Conservation (phyloP, 2,797 vertebrate species). For the Hyperoplus immaculatus region DNA sequence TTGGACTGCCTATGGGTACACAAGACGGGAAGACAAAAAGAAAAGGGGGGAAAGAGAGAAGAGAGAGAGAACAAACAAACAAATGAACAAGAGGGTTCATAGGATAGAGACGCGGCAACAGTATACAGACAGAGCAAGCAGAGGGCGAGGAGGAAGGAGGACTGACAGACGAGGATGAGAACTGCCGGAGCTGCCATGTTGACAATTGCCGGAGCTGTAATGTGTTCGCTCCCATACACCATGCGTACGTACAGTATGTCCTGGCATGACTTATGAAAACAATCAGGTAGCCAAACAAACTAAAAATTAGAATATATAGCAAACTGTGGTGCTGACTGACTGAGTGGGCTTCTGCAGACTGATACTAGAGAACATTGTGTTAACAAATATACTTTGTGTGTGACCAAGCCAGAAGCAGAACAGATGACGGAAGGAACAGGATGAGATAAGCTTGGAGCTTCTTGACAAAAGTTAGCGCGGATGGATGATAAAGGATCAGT, state of each 20-base stretch:
- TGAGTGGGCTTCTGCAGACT: neutral
- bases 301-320: neutral
- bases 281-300: constrained; percentile 14
- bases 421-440: constrained; percentile 11
- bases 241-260: constrained; percentile 40
- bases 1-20: constrained; percentile 95
- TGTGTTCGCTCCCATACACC: constrained; percentile 11
- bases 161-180: constrained; percentile 68
- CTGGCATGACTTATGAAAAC: constrained; percentile 15
- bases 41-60: constrained; percentile 62
- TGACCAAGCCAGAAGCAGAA: constrained; percentile 29
- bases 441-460: constrained; percentile 16
- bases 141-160: constrained; percentile 62
- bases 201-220: too few relatives aligned
- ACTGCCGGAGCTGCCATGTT: constrained; percentile 29
- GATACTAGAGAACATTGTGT: neutral
- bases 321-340: neutral
- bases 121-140: constrained; percentile 70
- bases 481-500: neutral
- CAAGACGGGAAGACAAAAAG: constrained; percentile 71
- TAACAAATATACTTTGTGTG: neutral
- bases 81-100: constrained; percentile 90
- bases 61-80: constrained; percentile 87
- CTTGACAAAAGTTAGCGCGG: neutral
- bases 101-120: constrained; percentile 72